These are phyloP conservation scores for Ophiodon elongatus DNA, from an alignment of 2,113 vertebrate genomes.

Conservation along the genomic window DNA sequence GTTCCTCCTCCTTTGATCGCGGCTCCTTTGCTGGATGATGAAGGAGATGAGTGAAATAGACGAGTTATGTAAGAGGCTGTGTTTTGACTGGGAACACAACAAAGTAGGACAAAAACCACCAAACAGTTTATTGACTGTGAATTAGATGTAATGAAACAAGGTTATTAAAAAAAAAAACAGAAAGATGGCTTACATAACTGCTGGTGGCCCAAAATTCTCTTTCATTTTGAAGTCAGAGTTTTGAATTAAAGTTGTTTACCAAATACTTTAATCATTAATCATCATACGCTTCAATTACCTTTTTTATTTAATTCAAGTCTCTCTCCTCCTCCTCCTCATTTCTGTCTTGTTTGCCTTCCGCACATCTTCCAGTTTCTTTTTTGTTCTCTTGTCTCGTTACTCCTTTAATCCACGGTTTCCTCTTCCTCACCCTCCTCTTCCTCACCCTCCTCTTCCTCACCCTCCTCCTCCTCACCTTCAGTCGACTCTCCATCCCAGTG, in stretches of 20 bases:
- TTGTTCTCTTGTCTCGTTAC: neutral
- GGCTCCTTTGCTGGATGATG: slow-evolving; percentile 38
- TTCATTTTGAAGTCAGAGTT: slow-evolving; percentile 46
- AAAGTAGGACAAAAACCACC: slow-evolving; percentile 67
- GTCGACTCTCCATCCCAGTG: neutral
- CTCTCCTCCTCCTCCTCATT: neutral
- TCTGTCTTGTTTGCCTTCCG: slow-evolving; percentile 4
- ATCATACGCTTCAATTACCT: slow-evolving; percentile 34
- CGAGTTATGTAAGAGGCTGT: slow-evolving; percentile 66
- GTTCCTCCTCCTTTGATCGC: slow-evolving; percentile 54
- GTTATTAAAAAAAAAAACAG: slow-evolving; percentile 1
- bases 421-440: neutral
- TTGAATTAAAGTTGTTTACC: slow-evolving; percentile 61
- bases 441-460: neutral
- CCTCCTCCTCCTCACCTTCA: neutral
- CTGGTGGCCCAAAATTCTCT: slow-evolving; percentile 57
- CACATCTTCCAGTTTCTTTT: slow-evolving; percentile 4
- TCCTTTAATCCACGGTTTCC: neutral
- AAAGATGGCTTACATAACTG: slow-evolving; percentile 58
- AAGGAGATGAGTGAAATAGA: slow-evolving; percentile 51
- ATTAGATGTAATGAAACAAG: slow-evolving; percentile 55
- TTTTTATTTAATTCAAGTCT: slow-evolving; percentile 21
- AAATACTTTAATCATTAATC: slow-evolving; percentile 60
- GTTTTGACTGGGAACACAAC: slow-evolving; percentile 61
- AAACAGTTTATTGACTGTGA: slow-evolving; percentile 57